Evolutionary conservation across 1,140 invertebrate genomes (phyloP).

Genomic region (Zaprionus capensis): DNA sequence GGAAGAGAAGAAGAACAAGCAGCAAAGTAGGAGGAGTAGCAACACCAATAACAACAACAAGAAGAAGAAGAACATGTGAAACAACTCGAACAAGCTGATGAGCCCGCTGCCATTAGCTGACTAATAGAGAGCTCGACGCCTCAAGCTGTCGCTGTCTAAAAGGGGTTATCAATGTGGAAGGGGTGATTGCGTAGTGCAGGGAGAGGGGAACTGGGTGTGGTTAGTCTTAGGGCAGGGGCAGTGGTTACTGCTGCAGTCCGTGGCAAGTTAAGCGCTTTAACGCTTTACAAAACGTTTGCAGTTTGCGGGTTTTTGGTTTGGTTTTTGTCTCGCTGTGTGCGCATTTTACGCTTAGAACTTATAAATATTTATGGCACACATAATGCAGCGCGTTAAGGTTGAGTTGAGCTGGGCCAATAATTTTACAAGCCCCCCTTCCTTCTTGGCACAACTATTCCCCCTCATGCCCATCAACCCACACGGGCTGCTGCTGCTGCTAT

Average conservation of each 20-base stretch:
- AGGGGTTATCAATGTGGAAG: conserved; percentile 5
- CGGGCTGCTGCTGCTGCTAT: conserved; percentile 28
- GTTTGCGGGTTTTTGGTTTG: conserved; percentile 45
- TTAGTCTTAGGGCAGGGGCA: neutral
- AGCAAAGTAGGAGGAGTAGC: conserved; percentile 6
- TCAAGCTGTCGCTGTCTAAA: conserved; percentile 24
- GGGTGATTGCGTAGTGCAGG: neutral
- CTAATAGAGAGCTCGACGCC: conserved; percentile 48
- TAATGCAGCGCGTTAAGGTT: conserved; percentile 68
- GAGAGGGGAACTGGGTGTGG: neutral
- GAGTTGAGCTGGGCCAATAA: conserved; percentile 73
- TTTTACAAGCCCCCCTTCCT: conserved; percentile 29
- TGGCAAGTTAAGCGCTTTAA: conserved; percentile 52
- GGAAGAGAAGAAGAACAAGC: neutral
- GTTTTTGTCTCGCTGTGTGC: conserved; percentile 15
- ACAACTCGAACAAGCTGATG: conserved; percentile 3
- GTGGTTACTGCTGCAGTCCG: neutral
- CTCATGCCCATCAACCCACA: neutral
- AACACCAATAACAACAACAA: conserved; percentile 6
- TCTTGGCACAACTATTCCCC: neutral
- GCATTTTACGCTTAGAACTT: conserved; percentile 74
- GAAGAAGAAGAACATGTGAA: neutral
- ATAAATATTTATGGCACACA: conserved; percentile 80
- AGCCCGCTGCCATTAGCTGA: conserved; percentile 61
- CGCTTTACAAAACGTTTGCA: conserved; percentile 61